Base-by-base conservation (phyloP, 1,140 invertebrate species). In the Drosophila pallidifrons region DNA sequence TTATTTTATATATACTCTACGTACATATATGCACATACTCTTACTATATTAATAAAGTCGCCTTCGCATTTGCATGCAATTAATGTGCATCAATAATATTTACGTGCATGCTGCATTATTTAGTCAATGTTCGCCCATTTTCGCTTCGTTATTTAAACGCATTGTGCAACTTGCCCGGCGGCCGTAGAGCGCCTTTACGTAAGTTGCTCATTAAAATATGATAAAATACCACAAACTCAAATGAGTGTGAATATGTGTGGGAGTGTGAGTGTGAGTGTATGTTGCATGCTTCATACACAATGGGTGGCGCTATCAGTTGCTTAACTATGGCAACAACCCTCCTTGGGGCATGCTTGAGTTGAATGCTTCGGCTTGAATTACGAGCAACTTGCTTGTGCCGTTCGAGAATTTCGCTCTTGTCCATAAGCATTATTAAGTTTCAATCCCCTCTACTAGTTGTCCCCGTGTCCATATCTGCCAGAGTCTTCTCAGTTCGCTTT, bases 71-170 rank as follows among this genome's bases (percentile, higher is more conserved):
- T 79, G 82, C 67, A 63, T 85, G 75, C 64, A 69, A 86, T 87
- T 86, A 86, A 86, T 86, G 79, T 76, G 52, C 82, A 75, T 82
- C 75, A 86, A 81, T 67, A 70, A 83, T 71, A 68, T 70, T 43
- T 57, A 66, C 55, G 66, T 65, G 81, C 47, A 35, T 52, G 46
- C 41, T 65, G 65, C 61, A 47, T 74, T 74, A 67, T 79, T 74
- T 69, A 72, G 82, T 82, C 61, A 70, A 67, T 54, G 67, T 76
- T 65, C 35, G 63, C 43, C 52, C 66, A 46, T 43, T 61, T 64
- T 41, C 64, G 11, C 10, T 54, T 55, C 51, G n/a, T 38, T 38
- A 30, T 55, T 59, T 60, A 68, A 68, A 35, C 38, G 59, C 69
- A 75, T 75, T 75, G 70, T 72, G 55, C 82, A 85, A 81, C 47